Percentiles rank a stretch among this genome's conserved stretches.
Evolutionary conservation across 2,113 vertebrate genomes (phyloP).

Genomic region (Rhea americana): DNA sequence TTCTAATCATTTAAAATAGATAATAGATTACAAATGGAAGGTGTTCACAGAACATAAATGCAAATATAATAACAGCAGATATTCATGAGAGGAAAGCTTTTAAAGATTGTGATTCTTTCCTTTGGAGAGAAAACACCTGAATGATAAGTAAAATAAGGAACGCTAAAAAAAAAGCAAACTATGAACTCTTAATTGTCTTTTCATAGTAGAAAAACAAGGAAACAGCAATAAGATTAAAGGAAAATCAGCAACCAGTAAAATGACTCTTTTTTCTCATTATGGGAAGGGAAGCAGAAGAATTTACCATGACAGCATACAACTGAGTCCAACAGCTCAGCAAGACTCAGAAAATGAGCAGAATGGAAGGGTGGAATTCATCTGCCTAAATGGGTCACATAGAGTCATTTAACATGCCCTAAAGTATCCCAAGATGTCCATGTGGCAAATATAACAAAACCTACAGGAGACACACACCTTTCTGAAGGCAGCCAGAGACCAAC

Average conservation of each 20-base stretch:
- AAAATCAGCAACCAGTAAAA: background rate
- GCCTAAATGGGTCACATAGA: background rate
- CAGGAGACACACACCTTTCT: background rate
- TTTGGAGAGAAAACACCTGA: background rate
- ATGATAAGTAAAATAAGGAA: background rate
- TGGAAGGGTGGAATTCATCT: background rate
- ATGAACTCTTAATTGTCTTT: background rate
- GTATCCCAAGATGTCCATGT: background rate
- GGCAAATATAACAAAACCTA: background rate
- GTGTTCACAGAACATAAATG: background rate
- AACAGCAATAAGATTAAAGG: background rate
- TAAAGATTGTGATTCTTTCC: background rate
- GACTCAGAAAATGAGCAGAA: background rate
- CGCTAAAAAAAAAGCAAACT: background rate
- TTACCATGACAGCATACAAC: background rate
- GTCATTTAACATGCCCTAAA: background rate
- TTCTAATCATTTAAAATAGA: background rate
- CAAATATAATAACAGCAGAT: background rate
- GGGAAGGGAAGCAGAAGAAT: constrained; percentile 22
- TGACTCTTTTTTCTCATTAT: background rate
- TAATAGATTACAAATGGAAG: background rate
- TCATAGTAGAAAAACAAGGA: background rate
- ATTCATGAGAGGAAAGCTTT: background rate
- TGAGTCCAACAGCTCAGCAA: background rate
- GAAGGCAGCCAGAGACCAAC: background rate